Percentiles rank a stretch among this genome's conserved stretches.
Conservation (phyloP, 2,888 invertebrate species). For the Encarsia formosa region DNA sequence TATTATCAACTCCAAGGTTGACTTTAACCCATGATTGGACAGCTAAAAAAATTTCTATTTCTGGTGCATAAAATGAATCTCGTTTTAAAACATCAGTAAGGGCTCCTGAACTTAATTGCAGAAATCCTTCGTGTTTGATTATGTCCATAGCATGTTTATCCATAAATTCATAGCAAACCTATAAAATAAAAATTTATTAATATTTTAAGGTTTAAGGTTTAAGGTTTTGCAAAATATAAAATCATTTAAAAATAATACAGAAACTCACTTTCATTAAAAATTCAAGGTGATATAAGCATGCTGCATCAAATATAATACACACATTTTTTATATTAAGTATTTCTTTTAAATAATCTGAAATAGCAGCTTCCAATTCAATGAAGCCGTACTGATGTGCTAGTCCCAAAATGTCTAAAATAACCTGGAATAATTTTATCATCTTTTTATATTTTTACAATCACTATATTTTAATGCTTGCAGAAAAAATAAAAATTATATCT, state of each 20-base stretch:
- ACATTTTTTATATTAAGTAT: conserved; percentile 85
- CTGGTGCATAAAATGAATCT: conserved; percentile 94
- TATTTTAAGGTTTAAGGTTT: neutral
- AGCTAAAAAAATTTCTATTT: conserved; percentile 90
- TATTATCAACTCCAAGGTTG: conserved; percentile 61
- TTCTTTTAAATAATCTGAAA: conserved; percentile 89
- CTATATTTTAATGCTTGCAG: conserved; percentile 1
- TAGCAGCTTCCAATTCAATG: conserved; percentile 81
- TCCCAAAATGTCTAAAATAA: conserved; percentile 62
- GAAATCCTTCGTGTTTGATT: conserved; percentile 78
- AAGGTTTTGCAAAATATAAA: neutral
- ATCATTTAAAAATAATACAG: neutral
- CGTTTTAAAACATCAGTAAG: conserved; percentile 80
- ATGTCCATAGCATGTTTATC: conserved; percentile 86
- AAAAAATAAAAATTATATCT: conserved; percentile 19
- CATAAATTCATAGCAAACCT: conserved; percentile 85
- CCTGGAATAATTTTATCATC: conserved; percentile 41
- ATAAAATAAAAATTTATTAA: conserved; percentile 6
- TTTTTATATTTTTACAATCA: neutral
- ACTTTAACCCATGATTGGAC: conserved; percentile 82
- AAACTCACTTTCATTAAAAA: conserved; percentile 53
- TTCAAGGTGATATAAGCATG: conserved; percentile 65
- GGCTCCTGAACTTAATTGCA: conserved; percentile 76
- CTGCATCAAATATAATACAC: conserved; percentile 91
- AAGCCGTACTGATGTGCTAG: conserved; percentile 96